Evolutionary conservation across 2,888 invertebrate species (phyloP).

Genomic region (Pterobdella sp.): DNA sequence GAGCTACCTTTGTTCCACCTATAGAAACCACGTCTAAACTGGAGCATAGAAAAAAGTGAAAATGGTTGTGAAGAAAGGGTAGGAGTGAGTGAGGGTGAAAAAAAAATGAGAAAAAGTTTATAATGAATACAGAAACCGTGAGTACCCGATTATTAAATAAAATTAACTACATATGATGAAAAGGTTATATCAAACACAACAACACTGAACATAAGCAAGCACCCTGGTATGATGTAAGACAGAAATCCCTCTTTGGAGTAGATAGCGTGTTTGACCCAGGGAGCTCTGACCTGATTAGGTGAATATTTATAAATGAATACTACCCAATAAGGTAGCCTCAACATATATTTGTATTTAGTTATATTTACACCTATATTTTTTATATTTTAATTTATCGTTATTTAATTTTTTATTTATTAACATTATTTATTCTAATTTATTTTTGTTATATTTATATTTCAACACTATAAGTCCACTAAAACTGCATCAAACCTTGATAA

Average conservation of each 20-base stretch:
- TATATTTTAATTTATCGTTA: no score
- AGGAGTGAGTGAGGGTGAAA: background rate
- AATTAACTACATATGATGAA: background rate
- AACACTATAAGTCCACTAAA: no score
- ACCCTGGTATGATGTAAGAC: conserved; percentile 36
- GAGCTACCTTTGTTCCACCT: conserved; percentile 29
- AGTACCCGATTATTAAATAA: no score
- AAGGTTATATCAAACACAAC: background rate
- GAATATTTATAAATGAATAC: background rate
- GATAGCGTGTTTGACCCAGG: conserved; percentile 37
- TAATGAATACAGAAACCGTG: no score
- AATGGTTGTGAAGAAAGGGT: background rate
- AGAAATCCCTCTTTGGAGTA: conserved; percentile 25
- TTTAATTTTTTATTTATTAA: no score
- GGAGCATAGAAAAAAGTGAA: background rate
- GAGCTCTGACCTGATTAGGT: conserved; percentile 35
- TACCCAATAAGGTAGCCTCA: no score
- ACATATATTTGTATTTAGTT: no score
- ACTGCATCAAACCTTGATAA: conserved; percentile 32
- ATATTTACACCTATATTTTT: no score
- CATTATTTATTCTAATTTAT: no score
- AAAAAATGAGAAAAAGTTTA: background rate
- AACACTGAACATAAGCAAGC: background rate
- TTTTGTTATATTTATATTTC: no score
- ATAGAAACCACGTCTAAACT: conserved; percentile 31